Conservation (phyloP, 2,888 invertebrate genomes). For the Tethea ocularis region DNA sequence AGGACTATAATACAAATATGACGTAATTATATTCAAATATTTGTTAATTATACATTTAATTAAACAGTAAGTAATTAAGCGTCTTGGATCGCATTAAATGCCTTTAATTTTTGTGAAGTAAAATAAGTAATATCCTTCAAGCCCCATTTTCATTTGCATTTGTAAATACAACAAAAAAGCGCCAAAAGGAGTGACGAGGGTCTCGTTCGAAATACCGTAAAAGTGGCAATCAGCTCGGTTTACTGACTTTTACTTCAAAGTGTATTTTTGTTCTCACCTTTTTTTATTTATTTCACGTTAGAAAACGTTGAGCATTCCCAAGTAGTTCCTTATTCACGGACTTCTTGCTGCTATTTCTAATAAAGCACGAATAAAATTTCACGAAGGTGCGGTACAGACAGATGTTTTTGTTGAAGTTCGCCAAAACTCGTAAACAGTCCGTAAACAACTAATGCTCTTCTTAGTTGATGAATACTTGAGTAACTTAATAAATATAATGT, state of each 20-base stretch:
- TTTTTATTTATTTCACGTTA: slow-evolving; percentile 48
- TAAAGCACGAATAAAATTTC: slow-evolving; percentile 25
- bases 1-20: neutral
- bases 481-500: no score
- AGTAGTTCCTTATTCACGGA: slow-evolving; percentile 45
- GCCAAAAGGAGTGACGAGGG: slow-evolving; percentile 69
- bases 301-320: slow-evolving; percentile 45
- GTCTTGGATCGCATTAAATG: neutral
- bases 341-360: slow-evolving; percentile 39
- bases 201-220: slow-evolving; percentile 68
- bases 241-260: slow-evolving; percentile 69
- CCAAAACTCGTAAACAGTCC: neutral
- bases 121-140: slow-evolving; percentile 32
- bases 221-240: slow-evolving; percentile 72
- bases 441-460: neutral
- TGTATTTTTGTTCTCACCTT: slow-evolving; percentile 57
- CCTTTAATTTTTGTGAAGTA: slow-evolving; percentile 10
- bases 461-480: neutral
- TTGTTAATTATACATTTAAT: neutral
- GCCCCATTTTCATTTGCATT: slow-evolving; percentile 55
- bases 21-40: neutral
- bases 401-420: neutral
- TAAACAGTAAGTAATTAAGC: neutral
- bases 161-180: slow-evolving; percentile 61
- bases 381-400: slow-evolving; percentile 15